These are phyloP conservation scores for Aptenodytes patagonicus DNA, from an alignment of 2,113 vertebrate species.

Conservation along the genomic window DNA sequence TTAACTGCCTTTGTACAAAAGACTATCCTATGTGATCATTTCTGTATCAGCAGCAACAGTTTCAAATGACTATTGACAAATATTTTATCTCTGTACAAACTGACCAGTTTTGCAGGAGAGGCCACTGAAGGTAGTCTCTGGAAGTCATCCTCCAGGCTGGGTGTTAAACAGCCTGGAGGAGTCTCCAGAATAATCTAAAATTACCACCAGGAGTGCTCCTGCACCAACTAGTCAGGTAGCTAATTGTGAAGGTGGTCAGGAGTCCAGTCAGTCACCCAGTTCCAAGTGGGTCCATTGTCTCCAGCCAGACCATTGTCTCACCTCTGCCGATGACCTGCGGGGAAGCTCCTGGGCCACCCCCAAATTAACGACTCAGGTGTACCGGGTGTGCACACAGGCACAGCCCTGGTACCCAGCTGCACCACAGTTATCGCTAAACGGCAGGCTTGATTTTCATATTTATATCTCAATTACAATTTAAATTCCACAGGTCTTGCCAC, in stretches of 20 bases:
- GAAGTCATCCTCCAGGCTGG: neutral
- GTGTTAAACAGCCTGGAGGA: neutral
- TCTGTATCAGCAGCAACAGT: neutral
- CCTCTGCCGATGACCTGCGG: neutral
- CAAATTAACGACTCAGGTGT: neutral
- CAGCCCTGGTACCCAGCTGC: neutral
- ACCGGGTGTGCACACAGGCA: neutral
- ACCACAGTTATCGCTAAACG: neutral
- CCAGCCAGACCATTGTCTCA: neutral
- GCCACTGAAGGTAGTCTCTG: neutral
- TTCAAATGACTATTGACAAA: neutral
- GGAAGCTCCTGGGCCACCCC: neutral
- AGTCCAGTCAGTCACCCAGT: neutral
- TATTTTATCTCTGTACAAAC: neutral
- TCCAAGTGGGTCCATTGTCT: neutral
- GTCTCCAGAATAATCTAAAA: neutral
- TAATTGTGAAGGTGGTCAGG: neutral
- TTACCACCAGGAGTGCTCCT: neutral
- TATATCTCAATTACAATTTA: neutral
- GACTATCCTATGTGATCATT: neutral
- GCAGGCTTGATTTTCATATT: neutral
- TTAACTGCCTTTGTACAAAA: neutral
- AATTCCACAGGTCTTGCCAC: neutral
- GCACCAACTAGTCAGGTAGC: fast-evolving
- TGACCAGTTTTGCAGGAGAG: neutral